Evolutionary conservation across 2,113 vertebrate genomes (phyloP).

Genomic region (Meleagris gallopavo): DNA sequence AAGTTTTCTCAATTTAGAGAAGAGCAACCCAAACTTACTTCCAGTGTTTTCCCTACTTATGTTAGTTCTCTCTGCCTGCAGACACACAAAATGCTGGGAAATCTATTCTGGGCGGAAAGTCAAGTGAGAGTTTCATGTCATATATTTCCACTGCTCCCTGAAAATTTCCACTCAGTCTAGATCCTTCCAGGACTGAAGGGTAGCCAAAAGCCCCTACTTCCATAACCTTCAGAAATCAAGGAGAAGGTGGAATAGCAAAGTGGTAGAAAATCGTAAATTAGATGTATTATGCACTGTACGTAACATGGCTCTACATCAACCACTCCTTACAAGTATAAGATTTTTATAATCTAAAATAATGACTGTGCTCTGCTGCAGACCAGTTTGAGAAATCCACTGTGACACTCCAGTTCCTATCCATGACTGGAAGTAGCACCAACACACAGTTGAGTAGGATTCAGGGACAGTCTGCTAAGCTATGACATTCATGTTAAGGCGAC

Average conservation of each 20-base stretch:
- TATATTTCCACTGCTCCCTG: not conserved
- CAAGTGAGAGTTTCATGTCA: not conserved
- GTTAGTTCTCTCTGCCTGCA: not conserved
- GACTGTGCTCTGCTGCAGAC: not conserved
- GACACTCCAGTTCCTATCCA: not conserved
- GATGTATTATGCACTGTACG: accelerated
- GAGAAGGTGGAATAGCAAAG: not conserved
- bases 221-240: not conserved
- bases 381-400: not conserved
- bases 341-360: not conserved
- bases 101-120: not conserved
- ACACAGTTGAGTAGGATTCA: not conserved
- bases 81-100: not conserved
- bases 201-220: not conserved
- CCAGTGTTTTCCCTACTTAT: not conserved
- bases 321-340: accelerated
- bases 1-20: not conserved
- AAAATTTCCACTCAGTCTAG: not conserved
- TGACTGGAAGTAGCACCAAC: not conserved
- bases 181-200: accelerated
- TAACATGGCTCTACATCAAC: not conserved
- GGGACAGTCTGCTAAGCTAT: not conserved
- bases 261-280: not conserved
- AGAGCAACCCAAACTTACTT: not conserved
- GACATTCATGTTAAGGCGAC: not conserved